Conservation (phyloP, 2,113 vertebrate genomes). For the Myrmecophaga tridactyla region DNA sequence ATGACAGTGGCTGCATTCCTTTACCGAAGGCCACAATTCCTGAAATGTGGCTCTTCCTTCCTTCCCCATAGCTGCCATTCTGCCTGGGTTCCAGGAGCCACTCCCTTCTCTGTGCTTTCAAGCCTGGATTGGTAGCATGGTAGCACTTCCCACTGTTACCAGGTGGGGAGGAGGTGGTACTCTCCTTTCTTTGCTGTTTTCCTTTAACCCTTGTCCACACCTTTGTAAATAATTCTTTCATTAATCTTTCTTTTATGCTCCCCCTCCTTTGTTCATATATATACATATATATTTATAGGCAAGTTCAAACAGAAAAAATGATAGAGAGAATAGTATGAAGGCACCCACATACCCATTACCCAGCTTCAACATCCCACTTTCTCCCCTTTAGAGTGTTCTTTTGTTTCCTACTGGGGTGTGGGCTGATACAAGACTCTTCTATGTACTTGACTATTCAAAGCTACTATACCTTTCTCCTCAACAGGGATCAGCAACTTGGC, state of each 20-base stretch:
- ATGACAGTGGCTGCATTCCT: neutral
- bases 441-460: neutral
- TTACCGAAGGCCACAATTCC: neutral
- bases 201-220: neutral
- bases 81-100: neutral
- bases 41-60: neutral
- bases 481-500: neutral
- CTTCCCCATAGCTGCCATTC: neutral
- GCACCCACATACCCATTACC: neutral
- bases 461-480: neutral
- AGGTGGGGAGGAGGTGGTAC: too few species aligned
- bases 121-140: neutral
- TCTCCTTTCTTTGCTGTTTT: neutral
- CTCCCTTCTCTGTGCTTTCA: neutral
- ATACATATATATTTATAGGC: neutral
- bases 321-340: neutral
- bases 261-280: neutral
- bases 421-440: neutral
- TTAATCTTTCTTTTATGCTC: neutral
- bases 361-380: neutral
- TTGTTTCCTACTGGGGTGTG: conserved; percentile 13
- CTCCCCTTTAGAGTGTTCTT: neutral
- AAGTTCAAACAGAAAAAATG: neutral
- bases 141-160: neutral
- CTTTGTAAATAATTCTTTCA: neutral